phyloP scores from a whole-genome alignment of 2,888 invertebrate genomes.

The Drosophila fulvimacula region DNA sequence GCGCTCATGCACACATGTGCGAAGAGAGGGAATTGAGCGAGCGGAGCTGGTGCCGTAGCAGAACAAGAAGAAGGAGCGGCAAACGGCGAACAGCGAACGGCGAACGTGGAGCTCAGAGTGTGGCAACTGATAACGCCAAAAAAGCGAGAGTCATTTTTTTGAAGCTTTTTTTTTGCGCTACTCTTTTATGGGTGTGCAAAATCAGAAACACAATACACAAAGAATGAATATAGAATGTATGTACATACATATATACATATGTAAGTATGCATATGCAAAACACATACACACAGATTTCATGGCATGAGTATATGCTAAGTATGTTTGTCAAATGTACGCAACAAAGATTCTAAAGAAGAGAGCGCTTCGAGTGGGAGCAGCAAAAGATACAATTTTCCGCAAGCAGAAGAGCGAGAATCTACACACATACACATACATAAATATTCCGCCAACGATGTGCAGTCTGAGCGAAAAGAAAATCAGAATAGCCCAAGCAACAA shows the following conservation, averaged over 20 bases:
- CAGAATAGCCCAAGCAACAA: conserved; percentile 71
- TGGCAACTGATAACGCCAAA: conserved; percentile 71
- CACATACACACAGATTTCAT: conserved; percentile 10
- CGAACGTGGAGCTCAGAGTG: conserved; percentile 31
- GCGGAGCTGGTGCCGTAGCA: conserved; percentile 55
- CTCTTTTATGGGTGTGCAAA: conserved; percentile 27
- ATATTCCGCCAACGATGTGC: conserved; percentile 24
- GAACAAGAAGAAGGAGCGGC: conserved; percentile 37
- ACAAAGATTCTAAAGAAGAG: conserved; percentile 26
- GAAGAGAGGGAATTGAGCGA: conserved; percentile 55
- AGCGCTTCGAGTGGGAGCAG: conserved; percentile 42
- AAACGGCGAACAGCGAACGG: conserved; percentile 12
- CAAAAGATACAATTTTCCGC: conserved; percentile 43
- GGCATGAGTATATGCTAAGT: conserved; percentile 25
- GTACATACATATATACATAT: background rate
- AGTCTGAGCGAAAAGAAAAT: conserved; percentile 66
- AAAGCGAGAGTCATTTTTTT: conserved; percentile 64
- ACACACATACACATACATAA: conserved; percentile 13
- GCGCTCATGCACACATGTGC: conserved; percentile 35
- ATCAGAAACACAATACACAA: conserved; percentile 31
- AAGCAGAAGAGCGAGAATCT: conserved; percentile 33
- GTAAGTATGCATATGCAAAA: background rate
- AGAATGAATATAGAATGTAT: conserved; percentile 27
- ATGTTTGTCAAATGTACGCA: conserved; percentile 44
- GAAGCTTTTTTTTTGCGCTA: conserved; percentile 32